Percentiles rank a stretch among this genome's conserved stretches.
These are phyloP conservation scores for Pollenia labialis DNA, from an alignment of 2,888 invertebrate genomes.

Conservation along the genomic window DNA sequence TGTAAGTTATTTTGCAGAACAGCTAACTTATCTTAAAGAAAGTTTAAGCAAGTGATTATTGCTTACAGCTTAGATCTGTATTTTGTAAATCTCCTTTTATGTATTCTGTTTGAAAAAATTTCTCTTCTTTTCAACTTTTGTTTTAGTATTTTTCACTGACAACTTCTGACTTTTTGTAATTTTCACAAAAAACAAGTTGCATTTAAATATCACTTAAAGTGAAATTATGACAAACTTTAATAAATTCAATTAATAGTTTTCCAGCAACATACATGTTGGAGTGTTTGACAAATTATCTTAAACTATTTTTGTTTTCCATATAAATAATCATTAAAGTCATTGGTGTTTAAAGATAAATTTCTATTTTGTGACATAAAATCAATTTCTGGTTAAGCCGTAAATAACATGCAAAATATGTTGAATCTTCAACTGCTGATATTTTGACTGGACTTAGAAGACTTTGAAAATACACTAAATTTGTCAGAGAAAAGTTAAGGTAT, in stretches of 20 bases:
- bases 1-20: no score
- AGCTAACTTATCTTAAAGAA: no score
- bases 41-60: no score
- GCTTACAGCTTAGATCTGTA: no score
- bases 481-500: no score
- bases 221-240: slow-evolving; percentile 11
- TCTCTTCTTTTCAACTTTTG: no score
- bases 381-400: slow-evolving; percentile 25
- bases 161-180: no score
- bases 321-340: slow-evolving; percentile 25
- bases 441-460: not conserved
- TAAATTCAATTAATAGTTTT: slow-evolving; percentile 8
- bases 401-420: not conserved
- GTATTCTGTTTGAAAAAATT: no score
- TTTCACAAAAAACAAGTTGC: no score
- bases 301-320: not conserved
- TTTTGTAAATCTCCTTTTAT: no score
- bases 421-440: not conserved
- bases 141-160: no score
- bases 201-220: no score
- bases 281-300: slow-evolving; percentile 25
- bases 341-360: slow-evolving; percentile 26
- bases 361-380: slow-evolving; percentile 6
- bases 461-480: not conserved
- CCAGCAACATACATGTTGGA: not conserved